Evolutionary conservation across 1,140 invertebrate species (phyloP).

Genomic region (Diachasma alloeum): DNA sequence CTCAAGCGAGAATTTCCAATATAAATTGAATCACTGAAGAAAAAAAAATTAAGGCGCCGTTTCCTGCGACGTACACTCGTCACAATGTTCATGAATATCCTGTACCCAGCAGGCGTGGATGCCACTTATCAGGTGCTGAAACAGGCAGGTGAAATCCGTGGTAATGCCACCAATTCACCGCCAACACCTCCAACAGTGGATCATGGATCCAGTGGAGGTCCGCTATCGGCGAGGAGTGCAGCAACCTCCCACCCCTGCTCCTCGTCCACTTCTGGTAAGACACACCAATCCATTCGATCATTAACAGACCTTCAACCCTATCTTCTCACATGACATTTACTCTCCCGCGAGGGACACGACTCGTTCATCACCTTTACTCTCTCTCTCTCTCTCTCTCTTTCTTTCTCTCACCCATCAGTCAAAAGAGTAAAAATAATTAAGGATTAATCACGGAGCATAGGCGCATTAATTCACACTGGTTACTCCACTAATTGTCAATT

Average conservation of each 20-base stretch:
- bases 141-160: conserved; percentile 84
- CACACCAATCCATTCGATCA: conserved; percentile 49
- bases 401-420: neutral
- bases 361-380: conserved; percentile 54
- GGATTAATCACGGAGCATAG: neutral
- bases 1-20: too few species aligned
- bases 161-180: conserved; percentile 64
- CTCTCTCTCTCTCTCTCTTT: neutral
- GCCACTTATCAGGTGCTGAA: conserved; percentile 92
- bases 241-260: conserved; percentile 65
- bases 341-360: conserved; percentile 58
- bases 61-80: conserved; percentile 6
- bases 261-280: conserved; percentile 72
- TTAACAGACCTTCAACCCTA: conserved; percentile 46
- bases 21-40: too few species aligned
- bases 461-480: neutral
- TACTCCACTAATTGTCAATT: neutral
- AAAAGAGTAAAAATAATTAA: neutral
- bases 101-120: conserved; percentile 75
- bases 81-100: conserved; percentile 3
- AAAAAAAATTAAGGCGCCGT: neutral
- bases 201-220: conserved; percentile 57
- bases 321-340: conserved; percentile 55
- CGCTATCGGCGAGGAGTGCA: conserved; percentile 61
- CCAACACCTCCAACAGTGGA: conserved; percentile 63